Percentiles rank a stretch among this genome's conserved stretches.
Evolutionary conservation across 2,888 invertebrate genomes (phyloP).

Genomic region (Andricus quercusramuli): DNA sequence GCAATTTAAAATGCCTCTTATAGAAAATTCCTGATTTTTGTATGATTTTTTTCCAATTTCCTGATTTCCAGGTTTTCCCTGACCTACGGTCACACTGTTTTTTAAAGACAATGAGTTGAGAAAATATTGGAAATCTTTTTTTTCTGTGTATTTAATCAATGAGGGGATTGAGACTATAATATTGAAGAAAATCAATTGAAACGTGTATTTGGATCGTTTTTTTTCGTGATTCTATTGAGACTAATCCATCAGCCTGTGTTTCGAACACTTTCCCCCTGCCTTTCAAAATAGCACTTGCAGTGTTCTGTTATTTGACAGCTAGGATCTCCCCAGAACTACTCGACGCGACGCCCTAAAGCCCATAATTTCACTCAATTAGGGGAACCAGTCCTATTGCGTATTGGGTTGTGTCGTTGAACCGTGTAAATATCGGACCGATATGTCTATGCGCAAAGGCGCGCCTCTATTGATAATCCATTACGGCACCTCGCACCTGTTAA

Average conservation of each 20-base stretch:
- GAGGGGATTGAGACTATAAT: no score
- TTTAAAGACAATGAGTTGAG: no score
- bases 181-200: not conserved
- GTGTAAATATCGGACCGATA: slow-evolving; percentile 54
- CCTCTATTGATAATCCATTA: slow-evolving; percentile 69
- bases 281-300: slow-evolving; percentile 34
- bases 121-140: no score
- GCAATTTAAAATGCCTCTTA: no score
- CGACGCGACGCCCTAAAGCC: slow-evolving; percentile 21
- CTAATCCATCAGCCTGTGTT: not conserved
- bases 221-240: not conserved
- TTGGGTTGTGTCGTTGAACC: slow-evolving; percentile 47
- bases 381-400: slow-evolving; percentile 11
- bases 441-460: slow-evolving; percentile 55
- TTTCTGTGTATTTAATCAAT: no score
- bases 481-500: slow-evolving; percentile 54
- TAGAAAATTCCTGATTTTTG: no score
- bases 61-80: no score
- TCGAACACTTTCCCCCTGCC: not conserved
- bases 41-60: no score
- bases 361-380: slow-evolving; percentile 39
- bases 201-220: not conserved
- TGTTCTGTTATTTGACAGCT: slow-evolving; percentile 35
- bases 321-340: slow-evolving; percentile 27
- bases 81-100: no score